Evolutionary conservation across 2,888 invertebrate species (phyloP).

Genomic region (Eudasyphora cyanicolor): DNA sequence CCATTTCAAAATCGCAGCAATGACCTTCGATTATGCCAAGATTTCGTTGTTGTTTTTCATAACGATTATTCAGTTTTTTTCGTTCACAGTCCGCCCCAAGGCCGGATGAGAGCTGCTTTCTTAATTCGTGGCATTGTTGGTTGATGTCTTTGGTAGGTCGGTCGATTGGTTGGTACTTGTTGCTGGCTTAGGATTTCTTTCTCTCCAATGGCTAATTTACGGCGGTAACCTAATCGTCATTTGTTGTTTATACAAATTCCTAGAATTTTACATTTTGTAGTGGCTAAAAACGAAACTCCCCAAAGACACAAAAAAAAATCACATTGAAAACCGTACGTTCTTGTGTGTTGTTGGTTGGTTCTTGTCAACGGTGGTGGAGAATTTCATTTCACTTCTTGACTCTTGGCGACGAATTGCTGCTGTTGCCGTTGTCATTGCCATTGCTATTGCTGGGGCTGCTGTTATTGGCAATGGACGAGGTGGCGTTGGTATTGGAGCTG

Average conservation of each 20-base stretch:
- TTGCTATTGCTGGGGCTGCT: neutral
- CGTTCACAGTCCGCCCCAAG: neutral
- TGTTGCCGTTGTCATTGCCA: neutral
- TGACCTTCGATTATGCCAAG: neutral
- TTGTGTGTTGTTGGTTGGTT: neutral
- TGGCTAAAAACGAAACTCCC: constrained; percentile 39
- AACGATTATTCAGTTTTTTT: neutral
- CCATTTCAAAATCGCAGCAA: no score
- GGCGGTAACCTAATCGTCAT: constrained; percentile 46
- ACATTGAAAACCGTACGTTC: constrained; percentile 5
- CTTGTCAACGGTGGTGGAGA: constrained; percentile 21
- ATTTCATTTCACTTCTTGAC: constrained; percentile 31
- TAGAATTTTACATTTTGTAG: constrained; percentile 44
- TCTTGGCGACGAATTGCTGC: constrained; percentile 4
- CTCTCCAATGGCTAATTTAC: constrained; percentile 27
- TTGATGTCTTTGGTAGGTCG: neutral
- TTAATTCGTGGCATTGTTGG: neutral
- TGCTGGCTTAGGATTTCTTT: neutral
- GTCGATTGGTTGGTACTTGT: neutral
- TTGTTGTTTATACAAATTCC: constrained; percentile 48
- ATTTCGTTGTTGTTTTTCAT: neutral
- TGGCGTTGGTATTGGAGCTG: neutral
- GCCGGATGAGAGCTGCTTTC: neutral
- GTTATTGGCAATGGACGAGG: neutral
- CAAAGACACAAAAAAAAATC: constrained; percentile 13